Conservation (phyloP, 2,888 invertebrate species). For the Eumacrocentrus americanus region DNA sequence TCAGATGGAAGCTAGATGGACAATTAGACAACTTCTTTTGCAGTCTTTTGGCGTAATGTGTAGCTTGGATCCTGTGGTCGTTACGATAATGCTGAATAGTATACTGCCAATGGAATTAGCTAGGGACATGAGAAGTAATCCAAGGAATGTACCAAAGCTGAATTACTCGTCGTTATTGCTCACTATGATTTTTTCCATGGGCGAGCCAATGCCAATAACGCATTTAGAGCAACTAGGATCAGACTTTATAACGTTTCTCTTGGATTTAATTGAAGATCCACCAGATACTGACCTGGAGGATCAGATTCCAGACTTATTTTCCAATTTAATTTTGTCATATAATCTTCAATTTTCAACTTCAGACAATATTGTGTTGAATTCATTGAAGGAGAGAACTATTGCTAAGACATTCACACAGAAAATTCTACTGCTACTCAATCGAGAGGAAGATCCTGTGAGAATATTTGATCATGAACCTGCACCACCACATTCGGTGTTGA, state of each 20-base stretch:
- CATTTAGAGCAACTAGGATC: conserved; percentile 88
- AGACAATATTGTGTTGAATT: conserved; percentile 76
- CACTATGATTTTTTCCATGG: conserved; percentile 89
- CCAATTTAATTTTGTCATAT: conserved; percentile 84
- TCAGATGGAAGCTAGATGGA: conserved; percentile 94
- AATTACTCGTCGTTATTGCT: conserved; percentile 83
- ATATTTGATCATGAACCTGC: conserved; percentile 83
- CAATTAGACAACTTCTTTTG: conserved; percentile 79
- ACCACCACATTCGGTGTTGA: conserved; percentile 84
- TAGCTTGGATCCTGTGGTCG: conserved; percentile 79
- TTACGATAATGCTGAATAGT: conserved; percentile 84
- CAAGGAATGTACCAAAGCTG: conserved; percentile 78
- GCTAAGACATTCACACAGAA: conserved; percentile 93
- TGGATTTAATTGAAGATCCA: conserved; percentile 82
- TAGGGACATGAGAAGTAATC: conserved; percentile 80
- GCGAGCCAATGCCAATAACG: conserved; percentile 85
- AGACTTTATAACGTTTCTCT: conserved; percentile 79
- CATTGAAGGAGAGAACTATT: conserved; percentile 71
- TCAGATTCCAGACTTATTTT: conserved; percentile 82
- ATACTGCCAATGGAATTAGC: conserved; percentile 91
- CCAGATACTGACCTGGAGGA: conserved; percentile 83
- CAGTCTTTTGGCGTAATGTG: conserved; percentile 90
- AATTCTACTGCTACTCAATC: conserved; percentile 82
- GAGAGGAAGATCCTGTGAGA: conserved; percentile 90
- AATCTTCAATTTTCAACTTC: conserved; percentile 81